These are phyloP conservation scores for Salvelinus fontinalis DNA, from an alignment of 2,113 vertebrate species.

Conservation along the genomic window DNA sequence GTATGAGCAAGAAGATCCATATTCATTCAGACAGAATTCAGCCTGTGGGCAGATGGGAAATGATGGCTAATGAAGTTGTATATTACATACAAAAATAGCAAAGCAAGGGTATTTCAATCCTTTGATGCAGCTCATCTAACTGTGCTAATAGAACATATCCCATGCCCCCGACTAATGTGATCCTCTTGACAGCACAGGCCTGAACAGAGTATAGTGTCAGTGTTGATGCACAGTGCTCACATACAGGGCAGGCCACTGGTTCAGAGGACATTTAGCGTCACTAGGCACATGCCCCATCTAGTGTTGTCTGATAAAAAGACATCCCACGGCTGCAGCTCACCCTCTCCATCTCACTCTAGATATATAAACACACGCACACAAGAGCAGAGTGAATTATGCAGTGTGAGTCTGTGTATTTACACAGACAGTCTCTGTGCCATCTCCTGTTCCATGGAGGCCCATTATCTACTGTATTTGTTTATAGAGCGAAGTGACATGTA, in stretches of 20 bases:
- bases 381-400: not conserved
- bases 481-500: not conserved
- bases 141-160: too few species aligned
- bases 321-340: not conserved
- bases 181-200: too few species aligned
- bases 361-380: not conserved
- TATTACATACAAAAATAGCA: not conserved
- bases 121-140: not conserved
- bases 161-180: too few species aligned
- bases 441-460: not conserved
- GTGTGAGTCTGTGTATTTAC: conserved; percentile 17
- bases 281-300: conserved; percentile 1
- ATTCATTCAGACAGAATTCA: too few species aligned
- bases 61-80: not conserved
- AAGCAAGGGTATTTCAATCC: not conserved
- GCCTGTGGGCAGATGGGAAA: too few species aligned
- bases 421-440: conserved; percentile 11
- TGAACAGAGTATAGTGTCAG: not conserved
- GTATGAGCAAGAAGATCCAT: too few species aligned
- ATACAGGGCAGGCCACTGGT: not conserved
- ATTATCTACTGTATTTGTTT: conserved; percentile 21
- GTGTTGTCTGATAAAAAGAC: not conserved
- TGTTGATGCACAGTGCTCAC: not conserved
- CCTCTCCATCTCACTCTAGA: not conserved
- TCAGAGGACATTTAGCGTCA: not conserved